phyloP scores from a whole-genome alignment of 2,888 invertebrate species.

The Plemyria rubiginata region DNA sequence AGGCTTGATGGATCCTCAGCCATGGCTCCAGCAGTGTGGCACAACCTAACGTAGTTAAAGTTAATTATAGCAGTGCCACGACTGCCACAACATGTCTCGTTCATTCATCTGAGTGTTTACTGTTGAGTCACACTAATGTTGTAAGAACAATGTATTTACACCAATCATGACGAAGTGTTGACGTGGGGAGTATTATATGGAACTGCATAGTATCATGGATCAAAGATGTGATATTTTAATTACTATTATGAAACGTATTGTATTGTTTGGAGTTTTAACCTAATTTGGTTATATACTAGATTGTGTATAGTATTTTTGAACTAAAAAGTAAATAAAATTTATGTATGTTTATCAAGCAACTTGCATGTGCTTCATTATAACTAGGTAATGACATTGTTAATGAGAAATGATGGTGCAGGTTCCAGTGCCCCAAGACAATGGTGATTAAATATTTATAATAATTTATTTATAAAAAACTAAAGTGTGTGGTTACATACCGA shows the following conservation, averaged over 20 bases:
- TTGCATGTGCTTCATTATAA: conserved; percentile 19
- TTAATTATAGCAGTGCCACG: conserved; percentile 71
- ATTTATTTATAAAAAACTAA: conserved; percentile 30
- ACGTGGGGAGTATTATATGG: conserved; percentile 59
- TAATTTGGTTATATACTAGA: conserved; percentile 53
- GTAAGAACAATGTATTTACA: conserved; percentile 56
- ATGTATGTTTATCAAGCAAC: conserved; percentile 25
- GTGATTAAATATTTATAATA: conserved; percentile 24
- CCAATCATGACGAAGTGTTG: conserved; percentile 48
- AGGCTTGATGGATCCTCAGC: conserved; percentile 66
- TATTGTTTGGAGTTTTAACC: conserved; percentile 50
- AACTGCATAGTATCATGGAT: conserved; percentile 78
- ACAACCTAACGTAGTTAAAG: conserved; percentile 67
- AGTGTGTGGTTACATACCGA: conserved; percentile 4
- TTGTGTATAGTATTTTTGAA: conserved; percentile 51
- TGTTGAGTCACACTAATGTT: conserved; percentile 59
- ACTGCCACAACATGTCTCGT: conserved; percentile 61
- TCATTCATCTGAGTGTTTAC: conserved; percentile 70
- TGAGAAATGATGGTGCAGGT: conserved; percentile 66
- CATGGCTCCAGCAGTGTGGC: conserved; percentile 54
- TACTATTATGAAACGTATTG: conserved; percentile 68
- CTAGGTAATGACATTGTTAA: conserved; percentile 33
- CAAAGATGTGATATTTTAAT: conserved; percentile 81
- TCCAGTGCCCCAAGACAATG: conserved; percentile 69
- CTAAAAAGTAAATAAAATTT: conserved; percentile 37